Base-by-base conservation (phyloP, 2,888 invertebrate genomes). In the Spilarctia lutea region DNA sequence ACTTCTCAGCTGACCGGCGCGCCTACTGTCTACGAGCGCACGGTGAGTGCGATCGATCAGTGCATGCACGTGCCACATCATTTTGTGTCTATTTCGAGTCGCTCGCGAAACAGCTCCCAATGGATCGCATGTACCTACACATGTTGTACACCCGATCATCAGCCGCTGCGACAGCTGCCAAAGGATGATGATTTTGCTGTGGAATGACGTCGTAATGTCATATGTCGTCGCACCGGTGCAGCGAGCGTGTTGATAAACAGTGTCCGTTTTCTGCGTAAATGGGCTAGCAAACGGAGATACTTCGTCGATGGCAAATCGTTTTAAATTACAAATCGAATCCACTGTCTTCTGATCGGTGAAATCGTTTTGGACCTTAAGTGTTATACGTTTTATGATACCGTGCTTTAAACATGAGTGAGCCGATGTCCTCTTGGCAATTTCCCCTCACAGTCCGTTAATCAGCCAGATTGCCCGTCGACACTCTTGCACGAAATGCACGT, bases 41-140 rank as follows among this genome's bases (percentile, higher is more conserved):
- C 95, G 95, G 95, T 96, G 94, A 96, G 95, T 94, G 95, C 94
- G 94, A 91, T 93, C 93, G 91, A 92, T 93, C 91, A 90, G 88
- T 93, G 93, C 91, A 93, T 93, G 91, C 92, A 92, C 92, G 92
- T 92, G 91, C 91, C 86, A 89, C 92, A 91, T 86, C 88, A 88
- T 87, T 90, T 88, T 89, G 91, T 90, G 89, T 94, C 94, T 95
- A 95, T 95, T 94, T 95, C 88, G 93, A 94, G 94, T 91, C 85
- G 93, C 94, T 93, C 92, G 91, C 93, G 88, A 93, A 93, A 88
- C 89, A 83, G 87, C 86, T 89, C 89, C 86, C 88, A 86, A 91
- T 89, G 88, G 89, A 90, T 88, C 85, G 86, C 86, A 87, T 88
- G 60, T 39, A 68, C 27, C 85, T 87, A 87, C 85, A 85, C 86